Percentiles rank a stretch among this genome's conserved stretches.
phyloP scores from a whole-genome alignment of 2,797 vertebrate genomes.

The Hylomyscus alleni region DNA sequence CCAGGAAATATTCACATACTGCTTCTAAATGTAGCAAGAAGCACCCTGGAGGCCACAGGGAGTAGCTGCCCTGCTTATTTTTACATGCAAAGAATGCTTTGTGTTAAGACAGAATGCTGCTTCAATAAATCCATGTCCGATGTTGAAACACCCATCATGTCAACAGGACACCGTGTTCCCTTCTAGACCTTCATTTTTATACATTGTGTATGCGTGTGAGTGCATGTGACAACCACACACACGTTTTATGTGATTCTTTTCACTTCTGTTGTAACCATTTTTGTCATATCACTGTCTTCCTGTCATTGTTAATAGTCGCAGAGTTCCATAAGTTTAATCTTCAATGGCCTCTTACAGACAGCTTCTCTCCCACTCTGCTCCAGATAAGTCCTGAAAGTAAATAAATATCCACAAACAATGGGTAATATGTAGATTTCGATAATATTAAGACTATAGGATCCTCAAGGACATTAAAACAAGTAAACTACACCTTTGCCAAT shows the following conservation, averaged over 20 bases:
- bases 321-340: constrained; percentile 14
- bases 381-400: constrained; percentile 10
- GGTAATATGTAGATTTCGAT: not conserved
- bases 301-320: not conserved
- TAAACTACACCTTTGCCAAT: not conserved
- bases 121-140: not conserved
- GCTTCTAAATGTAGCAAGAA: constrained; percentile 25
- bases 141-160: not conserved
- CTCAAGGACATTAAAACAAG: not conserved
- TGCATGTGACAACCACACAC: not conserved
- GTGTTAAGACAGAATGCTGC: not conserved
- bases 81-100: constrained; percentile 37
- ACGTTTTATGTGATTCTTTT: constrained; percentile 7
- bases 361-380: not conserved
- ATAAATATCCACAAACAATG: not conserved
- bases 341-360: not conserved
- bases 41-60: not conserved
- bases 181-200: not conserved
- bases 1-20: constrained; percentile 23
- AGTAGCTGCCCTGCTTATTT: not conserved
- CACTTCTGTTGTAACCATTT: not conserved
- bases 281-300: not conserved
- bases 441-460: not conserved
- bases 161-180: not conserved
- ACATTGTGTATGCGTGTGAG: not conserved